Percentiles rank a stretch among this genome's conserved stretches.
phyloP scores from a whole-genome alignment of 1,140 invertebrate species.

The Saccostrea cuccullata region DNA sequence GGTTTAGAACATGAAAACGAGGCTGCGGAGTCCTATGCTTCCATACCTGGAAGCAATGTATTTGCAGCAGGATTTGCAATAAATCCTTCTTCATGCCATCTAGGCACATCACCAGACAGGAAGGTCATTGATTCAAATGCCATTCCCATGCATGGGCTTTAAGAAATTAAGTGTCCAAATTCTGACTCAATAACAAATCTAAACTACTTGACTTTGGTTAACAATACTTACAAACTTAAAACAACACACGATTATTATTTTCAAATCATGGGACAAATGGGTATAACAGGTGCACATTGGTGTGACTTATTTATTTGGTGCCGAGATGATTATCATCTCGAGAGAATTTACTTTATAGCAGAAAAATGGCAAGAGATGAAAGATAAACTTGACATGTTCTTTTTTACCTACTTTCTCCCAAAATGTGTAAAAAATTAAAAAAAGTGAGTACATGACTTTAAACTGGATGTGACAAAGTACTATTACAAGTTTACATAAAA shows the following conservation, averaged over 20 bases:
- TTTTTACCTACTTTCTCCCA: neutral
- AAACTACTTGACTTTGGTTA: neutral
- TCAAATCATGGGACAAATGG: slow-evolving; percentile 45
- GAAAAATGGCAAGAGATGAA: slow-evolving; percentile 31
- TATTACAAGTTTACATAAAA: too few relatives aligned
- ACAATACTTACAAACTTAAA: slow-evolving; percentile 7
- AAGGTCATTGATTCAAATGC: too few relatives aligned
- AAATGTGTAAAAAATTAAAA: neutral
- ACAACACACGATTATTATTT: slow-evolving; percentile 36
- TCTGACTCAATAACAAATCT: neutral
- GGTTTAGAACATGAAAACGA: too few relatives aligned
- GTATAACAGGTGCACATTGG: slow-evolving; percentile 39
- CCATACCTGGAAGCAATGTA: too few relatives aligned
- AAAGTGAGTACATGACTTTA: neutral
- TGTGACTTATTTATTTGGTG: slow-evolving; percentile 46
- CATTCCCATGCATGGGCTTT: slow-evolving; percentile 5
- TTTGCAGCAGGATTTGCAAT: neutral
- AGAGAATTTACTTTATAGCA: slow-evolving; percentile 38
- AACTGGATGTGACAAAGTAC: too few relatives aligned
- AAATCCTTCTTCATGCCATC: too few relatives aligned
- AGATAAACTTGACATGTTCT: slow-evolving; percentile 38
- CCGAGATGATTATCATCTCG: slow-evolving; percentile 35
- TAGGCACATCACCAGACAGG: too few relatives aligned
- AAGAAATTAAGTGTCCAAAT: slow-evolving; percentile 26
- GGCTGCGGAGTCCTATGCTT: too few relatives aligned